Conservation (phyloP, 2,888 invertebrate species). For the Melikaiella ostensackeni region DNA sequence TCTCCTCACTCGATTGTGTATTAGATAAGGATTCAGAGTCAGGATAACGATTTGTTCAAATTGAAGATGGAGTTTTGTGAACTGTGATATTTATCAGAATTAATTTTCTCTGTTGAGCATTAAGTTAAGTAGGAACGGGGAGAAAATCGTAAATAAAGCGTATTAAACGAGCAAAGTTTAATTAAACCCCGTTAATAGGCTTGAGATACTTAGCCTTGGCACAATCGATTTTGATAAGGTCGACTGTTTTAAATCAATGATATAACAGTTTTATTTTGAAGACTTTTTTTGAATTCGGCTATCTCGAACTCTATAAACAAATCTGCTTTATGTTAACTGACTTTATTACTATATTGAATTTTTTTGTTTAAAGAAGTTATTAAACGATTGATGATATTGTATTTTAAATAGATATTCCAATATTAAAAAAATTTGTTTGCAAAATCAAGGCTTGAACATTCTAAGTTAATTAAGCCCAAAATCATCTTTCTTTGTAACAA, state of each 20-base stretch:
- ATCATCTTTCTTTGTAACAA: too few species aligned
- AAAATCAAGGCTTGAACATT: too few species aligned
- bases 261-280: background rate
- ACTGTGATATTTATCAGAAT: background rate
- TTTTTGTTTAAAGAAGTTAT: too few species aligned
- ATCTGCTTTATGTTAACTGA: too few species aligned
- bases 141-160: conserved; percentile 59
- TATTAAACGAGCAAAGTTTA: conserved; percentile 63
- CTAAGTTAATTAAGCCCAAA: too few species aligned
- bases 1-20: conserved; percentile 16
- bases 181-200: conserved; percentile 65
- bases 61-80: background rate
- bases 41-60: background rate
- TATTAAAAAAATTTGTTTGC: too few species aligned
- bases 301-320: too few species aligned
- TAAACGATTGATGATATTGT: too few species aligned
- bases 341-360: too few species aligned
- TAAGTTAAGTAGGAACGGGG: background rate
- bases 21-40: background rate
- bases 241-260: conserved; percentile 1
- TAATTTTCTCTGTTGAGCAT: background rate
- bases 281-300: background rate
- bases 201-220: conserved; percentile 47
- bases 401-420: too few species aligned
- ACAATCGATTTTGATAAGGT: conserved; percentile 21